These are phyloP conservation scores for Lutjanus campechanus DNA, from an alignment of 2,797 vertebrate species.

Conservation along the genomic window DNA sequence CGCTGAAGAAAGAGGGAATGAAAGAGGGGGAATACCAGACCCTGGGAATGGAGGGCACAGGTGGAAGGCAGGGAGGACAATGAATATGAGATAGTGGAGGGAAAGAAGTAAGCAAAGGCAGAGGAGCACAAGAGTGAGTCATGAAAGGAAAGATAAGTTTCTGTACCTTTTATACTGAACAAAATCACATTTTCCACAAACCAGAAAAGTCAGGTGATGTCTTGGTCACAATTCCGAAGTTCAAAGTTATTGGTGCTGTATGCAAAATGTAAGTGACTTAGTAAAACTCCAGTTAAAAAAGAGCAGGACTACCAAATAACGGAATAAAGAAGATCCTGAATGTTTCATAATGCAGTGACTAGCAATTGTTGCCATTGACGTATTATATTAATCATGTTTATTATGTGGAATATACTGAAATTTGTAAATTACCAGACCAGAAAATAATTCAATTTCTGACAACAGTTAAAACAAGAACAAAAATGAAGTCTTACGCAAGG, in stretches of 20 bases:
- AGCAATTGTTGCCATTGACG: no score
- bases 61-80: not conserved
- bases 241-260: not conserved
- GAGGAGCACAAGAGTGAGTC: not conserved
- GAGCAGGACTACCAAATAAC: not conserved
- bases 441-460: not conserved
- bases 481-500: no score
- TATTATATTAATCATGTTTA: not conserved
- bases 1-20: slow-evolving; percentile 28
- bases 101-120: not conserved
- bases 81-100: not conserved
- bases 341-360: not conserved
- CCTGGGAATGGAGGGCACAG: rapidly evolving
- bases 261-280: not conserved
- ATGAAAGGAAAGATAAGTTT: not conserved
- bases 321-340: not conserved
- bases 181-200: not conserved
- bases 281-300: not conserved
- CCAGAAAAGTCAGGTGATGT: not conserved
- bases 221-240: not conserved
- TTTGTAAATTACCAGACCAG: not conserved
- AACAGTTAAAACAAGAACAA: slow-evolving; percentile 1
- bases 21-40: slow-evolving; percentile 17
- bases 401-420: not conserved
- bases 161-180: not conserved